Evolutionary conservation across 1,140 invertebrate species (phyloP).

Genomic region (Caerostris extrusa): DNA sequence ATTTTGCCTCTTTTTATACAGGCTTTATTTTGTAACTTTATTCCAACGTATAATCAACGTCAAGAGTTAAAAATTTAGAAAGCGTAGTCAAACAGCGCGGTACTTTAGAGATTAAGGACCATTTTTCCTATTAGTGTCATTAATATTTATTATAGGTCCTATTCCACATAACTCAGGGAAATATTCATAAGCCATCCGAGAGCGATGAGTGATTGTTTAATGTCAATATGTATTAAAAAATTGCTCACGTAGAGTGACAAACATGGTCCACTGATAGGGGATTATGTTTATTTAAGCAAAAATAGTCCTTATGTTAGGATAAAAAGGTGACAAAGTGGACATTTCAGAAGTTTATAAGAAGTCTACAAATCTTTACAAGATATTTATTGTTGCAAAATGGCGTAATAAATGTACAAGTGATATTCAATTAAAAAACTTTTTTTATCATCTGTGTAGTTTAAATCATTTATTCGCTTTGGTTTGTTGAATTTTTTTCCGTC

Average conservation of each 20-base stretch:
- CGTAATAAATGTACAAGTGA: no score
- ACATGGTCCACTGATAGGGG: not conserved
- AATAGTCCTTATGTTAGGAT: not conserved
- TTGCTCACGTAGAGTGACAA: not conserved
- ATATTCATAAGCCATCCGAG: not conserved
- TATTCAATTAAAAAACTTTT: not conserved
- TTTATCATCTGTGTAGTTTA: not conserved
- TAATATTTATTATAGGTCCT: constrained; percentile 12
- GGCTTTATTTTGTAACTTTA: no score
- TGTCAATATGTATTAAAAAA: constrained; percentile 11
- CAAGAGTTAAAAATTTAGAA: not conserved
- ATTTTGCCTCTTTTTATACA: no score
- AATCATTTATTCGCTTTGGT: no score
- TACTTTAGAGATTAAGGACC: not conserved
- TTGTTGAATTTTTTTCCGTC: no score
- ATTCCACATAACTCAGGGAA: not conserved
- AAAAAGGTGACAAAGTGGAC: not conserved
- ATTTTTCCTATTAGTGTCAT: not conserved
- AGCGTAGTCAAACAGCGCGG: not conserved
- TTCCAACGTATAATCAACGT: not conserved
- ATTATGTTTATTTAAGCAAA: not conserved
- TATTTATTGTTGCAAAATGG: no score
- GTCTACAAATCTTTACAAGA: no score
- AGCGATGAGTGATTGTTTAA: not conserved
- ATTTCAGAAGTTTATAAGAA: no score